Evolutionary conservation across 2,888 invertebrate genomes (phyloP), one percentile per base, ranked within the genome.

Genomic region (Coecobrya sp.): DNA sequence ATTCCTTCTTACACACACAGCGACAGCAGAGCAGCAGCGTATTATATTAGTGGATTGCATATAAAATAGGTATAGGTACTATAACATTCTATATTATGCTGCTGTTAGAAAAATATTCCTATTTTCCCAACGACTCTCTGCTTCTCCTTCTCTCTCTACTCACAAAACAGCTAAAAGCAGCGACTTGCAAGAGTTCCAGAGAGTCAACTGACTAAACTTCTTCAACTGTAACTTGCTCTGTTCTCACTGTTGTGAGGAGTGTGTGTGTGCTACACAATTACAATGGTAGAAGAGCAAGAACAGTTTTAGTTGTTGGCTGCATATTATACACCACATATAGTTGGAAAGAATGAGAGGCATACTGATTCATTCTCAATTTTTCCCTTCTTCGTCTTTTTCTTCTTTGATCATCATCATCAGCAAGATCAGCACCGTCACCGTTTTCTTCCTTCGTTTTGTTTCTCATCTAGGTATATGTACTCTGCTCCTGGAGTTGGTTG

Each of bases 311-410:
- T n/a, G n/a, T n/a, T n/a, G n/a, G n/a, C n/a, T n/a, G n/a, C n/a
- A n/a, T n/a, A n/a, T n/a, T n/a, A 36, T 36, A 7, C 36, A 36
- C 36, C 36, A 36, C 36, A 36, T 36, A 36, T n/a, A n/a, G n/a
- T n/a, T n/a, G 8, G 1, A 62, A 19, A 19, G 22, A 25, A 62
- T 22, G 25, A 62, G 62, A 25, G 62, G 82, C 82, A 82, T 55
- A 22, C 70, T 86, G 87, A 79, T 79, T 87, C 87, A 87, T 87
- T 65, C 87, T 79, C 27, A 87, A 52, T 73, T 87, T 73, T 86
- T 59, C 45, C 11, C 68, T 79, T 79, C 36, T n/a, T 55, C 73
- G 55, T 86, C 59, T 36, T 68, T 11, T 68, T 68, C 36, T 4
- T 30, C 16, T 55, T 52, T 52, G 70, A 70, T 55, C 22, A 30